Evolutionary conservation across 2,888 invertebrate species (phyloP), one percentile per base, ranked within the genome.

Genomic region (Cryptus viduatorius): DNA sequence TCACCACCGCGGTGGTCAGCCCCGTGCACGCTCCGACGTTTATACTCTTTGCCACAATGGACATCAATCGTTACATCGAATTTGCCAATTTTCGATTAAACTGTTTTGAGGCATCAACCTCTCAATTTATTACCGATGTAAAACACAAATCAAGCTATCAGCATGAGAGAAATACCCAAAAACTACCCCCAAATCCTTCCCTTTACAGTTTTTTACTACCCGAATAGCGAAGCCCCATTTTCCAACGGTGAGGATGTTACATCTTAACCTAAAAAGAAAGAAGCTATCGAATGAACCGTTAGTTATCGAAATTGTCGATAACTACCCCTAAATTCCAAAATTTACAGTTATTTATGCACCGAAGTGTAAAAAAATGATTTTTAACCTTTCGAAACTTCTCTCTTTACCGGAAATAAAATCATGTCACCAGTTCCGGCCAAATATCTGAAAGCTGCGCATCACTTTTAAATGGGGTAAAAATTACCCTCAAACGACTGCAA

Each of bases 1-100:
- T 46, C 61, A 29, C 53, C 73, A 72, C 67, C 59, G 72, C 77
- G 79, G 77, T 84, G 79, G 77, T 84, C 67, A 80, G 67, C 56
- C 64, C 67, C 71, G 76, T 76, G 81, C 65, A 44, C 48, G 24
- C 59, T 75, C 42, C 69, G 56, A 16, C 72, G 72, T 72, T 78
- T 48, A 77, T 56, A 44, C 69, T 75, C 65, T 53, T 73, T 50
- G 65, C 76, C 82, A 46, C 82, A 72, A 78, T 72, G 67, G 46
- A 65, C 77, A 82, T 71, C 77, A 72, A 72, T 77, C 69, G 77
- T 72, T 53, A 65, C 75, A 76, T 67, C 61, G 46, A 61, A 73
- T 16, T 73, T 12, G 29, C 31, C 46, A 24, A 61, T 73, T 12
- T 19, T 31, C 46, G 16, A 59, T 61, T 46, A 61, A 73, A 73